Percentiles rank a stretch among this genome's conserved stretches.
Evolutionary conservation across 2,113 vertebrate species (phyloP).

Genomic region (Connochaetes taurinus): DNA sequence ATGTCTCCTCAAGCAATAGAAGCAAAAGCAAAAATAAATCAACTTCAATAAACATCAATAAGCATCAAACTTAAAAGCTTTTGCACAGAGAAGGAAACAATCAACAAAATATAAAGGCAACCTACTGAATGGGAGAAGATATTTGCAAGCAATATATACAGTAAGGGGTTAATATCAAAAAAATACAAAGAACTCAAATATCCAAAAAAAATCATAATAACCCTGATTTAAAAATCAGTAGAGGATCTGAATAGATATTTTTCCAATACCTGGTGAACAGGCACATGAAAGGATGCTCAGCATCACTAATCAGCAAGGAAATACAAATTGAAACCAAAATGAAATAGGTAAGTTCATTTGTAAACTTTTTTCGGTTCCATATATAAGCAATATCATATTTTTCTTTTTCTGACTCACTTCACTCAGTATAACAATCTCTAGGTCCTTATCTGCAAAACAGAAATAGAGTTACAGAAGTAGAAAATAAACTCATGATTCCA

Average conservation of each 20-base stretch:
- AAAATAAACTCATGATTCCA: neutral
- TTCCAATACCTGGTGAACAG: neutral
- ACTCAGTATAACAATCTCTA: neutral
- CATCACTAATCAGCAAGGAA: neutral
- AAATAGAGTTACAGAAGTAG: neutral
- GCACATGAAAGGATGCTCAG: neutral
- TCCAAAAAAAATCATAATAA: fast-evolving
- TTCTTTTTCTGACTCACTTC: neutral
- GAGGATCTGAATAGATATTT: neutral
- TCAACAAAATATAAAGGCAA: neutral
- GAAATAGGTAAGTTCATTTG: neutral
- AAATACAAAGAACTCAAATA: neutral
- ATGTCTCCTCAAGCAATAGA: neutral
- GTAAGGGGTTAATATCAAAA: neutral
- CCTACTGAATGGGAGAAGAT: neutral
- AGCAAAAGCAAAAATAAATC: neutral
- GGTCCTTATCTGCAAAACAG: neutral
- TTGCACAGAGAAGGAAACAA: neutral
- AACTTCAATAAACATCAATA: neutral
- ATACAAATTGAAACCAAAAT: neutral
- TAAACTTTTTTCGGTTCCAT: neutral
- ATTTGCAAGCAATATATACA: neutral
- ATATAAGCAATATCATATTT: neutral
- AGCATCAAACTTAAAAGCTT: neutral
- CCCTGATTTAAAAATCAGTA: neutral